phyloP scores from a whole-genome alignment of 1,140 invertebrate genomes.

The Meloidogyne chitwoodi region DNA sequence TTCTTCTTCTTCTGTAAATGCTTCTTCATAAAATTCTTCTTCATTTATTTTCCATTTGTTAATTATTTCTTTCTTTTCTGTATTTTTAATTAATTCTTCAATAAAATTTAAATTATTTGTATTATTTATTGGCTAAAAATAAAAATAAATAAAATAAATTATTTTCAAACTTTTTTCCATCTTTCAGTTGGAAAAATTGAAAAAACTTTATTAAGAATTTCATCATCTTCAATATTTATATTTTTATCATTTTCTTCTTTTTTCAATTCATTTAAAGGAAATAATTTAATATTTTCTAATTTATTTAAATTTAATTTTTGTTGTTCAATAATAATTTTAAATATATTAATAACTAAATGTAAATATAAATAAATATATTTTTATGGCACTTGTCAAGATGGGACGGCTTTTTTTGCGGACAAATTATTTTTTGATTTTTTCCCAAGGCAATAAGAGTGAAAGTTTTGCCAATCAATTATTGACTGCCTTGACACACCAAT shows the following conservation, averaged over 20 bases:
- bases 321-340: slow-evolving; percentile 3
- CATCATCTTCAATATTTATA: background rate
- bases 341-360: background rate
- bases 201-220: slow-evolving; percentile 12
- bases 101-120: slow-evolving; percentile 1
- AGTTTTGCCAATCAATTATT: no score
- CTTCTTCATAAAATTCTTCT: slow-evolving; percentile 18
- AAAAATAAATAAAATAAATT: background rate
- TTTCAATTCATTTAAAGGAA: background rate
- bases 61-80: background rate
- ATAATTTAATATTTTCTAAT: background rate
- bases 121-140: no score
- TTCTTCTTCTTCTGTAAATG: slow-evolving; percentile 3
- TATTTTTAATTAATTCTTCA: slow-evolving; percentile 5
- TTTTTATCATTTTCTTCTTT: background rate
- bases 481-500: no score
- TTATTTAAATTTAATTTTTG: slow-evolving; percentile 2
- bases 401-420: no score
- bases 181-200: slow-evolving; percentile 6
- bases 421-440: no score
- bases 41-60: background rate
- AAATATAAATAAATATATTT: background rate
- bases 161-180: background rate
- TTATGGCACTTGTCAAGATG: background rate
- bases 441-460: no score